These are phyloP conservation scores for Acleris sparsana DNA, from an alignment of 2,888 invertebrate genomes.

Conservation along the genomic window DNA sequence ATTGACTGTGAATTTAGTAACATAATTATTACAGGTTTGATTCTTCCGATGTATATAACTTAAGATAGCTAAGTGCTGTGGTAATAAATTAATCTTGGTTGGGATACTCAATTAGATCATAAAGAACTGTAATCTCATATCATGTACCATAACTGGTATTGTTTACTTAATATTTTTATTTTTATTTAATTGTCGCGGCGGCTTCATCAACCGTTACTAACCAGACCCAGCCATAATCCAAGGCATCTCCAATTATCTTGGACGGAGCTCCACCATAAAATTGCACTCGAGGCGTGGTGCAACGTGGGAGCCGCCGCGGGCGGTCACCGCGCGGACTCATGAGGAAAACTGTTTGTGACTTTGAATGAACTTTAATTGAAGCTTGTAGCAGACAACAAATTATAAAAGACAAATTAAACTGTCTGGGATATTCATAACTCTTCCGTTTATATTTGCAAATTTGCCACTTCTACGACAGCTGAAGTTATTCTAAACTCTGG, in stretches of 20 bases:
- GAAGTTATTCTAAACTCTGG: too few species aligned
- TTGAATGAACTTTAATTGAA: constrained; percentile 16
- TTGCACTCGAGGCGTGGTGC: constrained; percentile 1
- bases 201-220: not conserved
- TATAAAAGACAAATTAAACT: not conserved
- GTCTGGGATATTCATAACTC: too few species aligned
- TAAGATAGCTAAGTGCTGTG: too few species aligned
- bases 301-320: constrained; percentile 44
- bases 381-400: constrained; percentile 1
- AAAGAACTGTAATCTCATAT: too few species aligned
- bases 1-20: too few species aligned
- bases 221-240: not conserved
- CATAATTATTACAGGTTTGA: too few species aligned
- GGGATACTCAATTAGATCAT: too few species aligned
- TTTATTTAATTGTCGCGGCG: not conserved
- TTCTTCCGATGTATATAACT: too few species aligned
- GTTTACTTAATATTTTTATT: not conserved
- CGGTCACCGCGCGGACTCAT: constrained; percentile 39
- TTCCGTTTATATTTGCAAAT: too few species aligned
- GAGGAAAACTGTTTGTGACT: constrained; percentile 28
- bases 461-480: too few species aligned
- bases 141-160: too few species aligned
- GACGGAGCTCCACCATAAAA: not conserved
- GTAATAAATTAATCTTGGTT: too few species aligned
- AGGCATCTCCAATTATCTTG: not conserved